These are phyloP conservation scores for Campylorhamphus procurvoides DNA, from an alignment of 2,113 vertebrate genomes.

Conservation along the genomic window DNA sequence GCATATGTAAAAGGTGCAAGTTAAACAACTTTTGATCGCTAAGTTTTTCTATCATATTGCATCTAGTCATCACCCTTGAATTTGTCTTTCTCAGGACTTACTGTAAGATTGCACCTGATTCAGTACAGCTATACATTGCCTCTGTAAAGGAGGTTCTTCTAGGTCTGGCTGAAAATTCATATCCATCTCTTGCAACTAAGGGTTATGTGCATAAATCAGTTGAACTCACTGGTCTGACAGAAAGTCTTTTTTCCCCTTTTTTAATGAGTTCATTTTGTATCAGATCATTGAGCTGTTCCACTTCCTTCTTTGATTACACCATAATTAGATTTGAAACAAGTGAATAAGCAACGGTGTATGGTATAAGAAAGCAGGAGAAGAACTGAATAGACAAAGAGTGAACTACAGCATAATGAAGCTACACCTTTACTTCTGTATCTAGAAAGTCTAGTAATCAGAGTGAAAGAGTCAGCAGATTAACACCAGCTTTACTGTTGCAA, in stretches of 20 bases:
- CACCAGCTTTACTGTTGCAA: background rate
- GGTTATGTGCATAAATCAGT: background rate
- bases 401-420: background rate
- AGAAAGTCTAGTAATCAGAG: background rate
- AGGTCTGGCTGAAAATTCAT: background rate
- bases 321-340: slow-evolving; percentile 16
- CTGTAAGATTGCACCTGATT: background rate
- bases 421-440: background rate
- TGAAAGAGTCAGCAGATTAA: background rate
- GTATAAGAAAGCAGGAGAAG: background rate
- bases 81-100: background rate
- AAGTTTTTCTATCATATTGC: background rate
- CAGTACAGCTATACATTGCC: background rate
- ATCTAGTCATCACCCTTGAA: background rate
- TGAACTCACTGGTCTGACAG: background rate
- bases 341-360: background rate
- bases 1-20: background rate
- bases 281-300: background rate
- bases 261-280: background rate
- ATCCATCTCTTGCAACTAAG: background rate
- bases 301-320: background rate
- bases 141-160: background rate
- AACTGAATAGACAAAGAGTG: background rate
- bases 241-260: background rate
- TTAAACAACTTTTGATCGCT: background rate